Evolutionary conservation across 2,888 invertebrate species (phyloP), one percentile per base, ranked within the genome.

Genomic region (Eristalinus sepulchralis): DNA sequence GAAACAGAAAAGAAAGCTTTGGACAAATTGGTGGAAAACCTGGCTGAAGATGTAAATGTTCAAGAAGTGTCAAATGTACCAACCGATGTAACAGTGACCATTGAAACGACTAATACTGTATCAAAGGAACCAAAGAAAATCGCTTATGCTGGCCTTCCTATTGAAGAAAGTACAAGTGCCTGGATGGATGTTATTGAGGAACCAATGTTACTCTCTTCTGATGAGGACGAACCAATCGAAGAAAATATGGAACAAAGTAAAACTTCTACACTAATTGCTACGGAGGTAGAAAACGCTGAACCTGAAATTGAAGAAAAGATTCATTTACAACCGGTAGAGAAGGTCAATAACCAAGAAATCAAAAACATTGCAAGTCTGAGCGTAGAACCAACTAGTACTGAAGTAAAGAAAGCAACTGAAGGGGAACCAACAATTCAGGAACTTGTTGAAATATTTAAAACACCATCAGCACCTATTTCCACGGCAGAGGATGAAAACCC

Each of bases 111-210:
- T 27, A 27, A 5, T 27, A 27, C 27, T 22, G 34, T 20, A 2
- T 4, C 55, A 3, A 34, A 13, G 0, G 24, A 36, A 6, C 27
- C 67, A 1, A 9, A 5, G n/a, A 5, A 63, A 55, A 55, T 34
- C 34, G 33, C 47, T 9, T 89, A 89, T 71, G 88, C 80, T 66
- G 90, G 89, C 24, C 86, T 89, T 39, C 89, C 90, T 9, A 87
- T 89, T 47, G 90, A 90, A 76, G 89, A 90, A 36, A 82, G 89
- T 4, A 11, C 89, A 67, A 89, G 88, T 64, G 76, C 88, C 2
- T 91, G 91, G 89, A 88, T 91, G 88, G 86, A 27, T 27, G 27
- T 27, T 5, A 27, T 27, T 27, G 27, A 27, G 5, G 27, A 27
- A 27, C 27, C 91, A 13, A 80, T 81, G 59, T 47, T 64, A 0